phyloP scores from a whole-genome alignment of 2,888 invertebrate species.

The Unio pictorum region DNA sequence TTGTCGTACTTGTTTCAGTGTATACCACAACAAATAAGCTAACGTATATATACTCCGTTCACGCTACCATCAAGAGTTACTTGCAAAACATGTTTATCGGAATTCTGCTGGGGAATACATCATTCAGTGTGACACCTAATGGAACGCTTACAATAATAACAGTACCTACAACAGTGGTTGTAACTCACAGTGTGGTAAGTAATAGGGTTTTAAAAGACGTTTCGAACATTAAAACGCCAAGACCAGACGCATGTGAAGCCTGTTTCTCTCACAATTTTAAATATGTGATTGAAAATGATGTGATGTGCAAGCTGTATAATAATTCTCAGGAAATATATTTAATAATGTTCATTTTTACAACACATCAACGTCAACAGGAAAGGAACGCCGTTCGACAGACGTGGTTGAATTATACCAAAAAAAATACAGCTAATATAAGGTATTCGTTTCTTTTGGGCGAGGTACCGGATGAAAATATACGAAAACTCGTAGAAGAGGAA shows the following conservation, averaged over 20 bases:
- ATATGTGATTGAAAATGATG: conserved; percentile 28
- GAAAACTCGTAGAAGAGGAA: conserved; percentile 16
- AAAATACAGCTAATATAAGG: conserved; percentile 29
- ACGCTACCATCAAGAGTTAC: neutral
- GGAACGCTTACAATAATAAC: conserved; percentile 24
- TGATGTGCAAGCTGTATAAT: conserved; percentile 20
- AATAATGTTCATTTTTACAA: conserved; percentile 26
- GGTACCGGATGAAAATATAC: neutral
- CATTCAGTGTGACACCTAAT: conserved; percentile 14
- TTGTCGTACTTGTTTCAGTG: too few relatives aligned
- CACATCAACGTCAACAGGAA: conserved; percentile 14
- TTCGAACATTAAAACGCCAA: neutral
- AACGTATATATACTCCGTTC: too few relatives aligned
- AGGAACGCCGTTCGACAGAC: conserved; percentile 31
- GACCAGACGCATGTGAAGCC: conserved; percentile 17
- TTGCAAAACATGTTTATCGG: conserved; percentile 49
- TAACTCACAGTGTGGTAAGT: conserved; percentile 15
- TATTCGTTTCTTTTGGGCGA: conserved; percentile 33
- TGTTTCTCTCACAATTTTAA: conserved; percentile 39
- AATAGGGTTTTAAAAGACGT: conserved; percentile 24
- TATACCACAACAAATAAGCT: too few relatives aligned
- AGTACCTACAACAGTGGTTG: conserved; percentile 13
- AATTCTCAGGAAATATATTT: conserved; percentile 16
- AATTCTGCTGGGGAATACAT: conserved; percentile 33
- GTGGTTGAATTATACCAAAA: conserved; percentile 27